Evolutionary conservation across 2,113 vertebrate species (phyloP).

Genomic region (Gorsachius goisagi): DNA sequence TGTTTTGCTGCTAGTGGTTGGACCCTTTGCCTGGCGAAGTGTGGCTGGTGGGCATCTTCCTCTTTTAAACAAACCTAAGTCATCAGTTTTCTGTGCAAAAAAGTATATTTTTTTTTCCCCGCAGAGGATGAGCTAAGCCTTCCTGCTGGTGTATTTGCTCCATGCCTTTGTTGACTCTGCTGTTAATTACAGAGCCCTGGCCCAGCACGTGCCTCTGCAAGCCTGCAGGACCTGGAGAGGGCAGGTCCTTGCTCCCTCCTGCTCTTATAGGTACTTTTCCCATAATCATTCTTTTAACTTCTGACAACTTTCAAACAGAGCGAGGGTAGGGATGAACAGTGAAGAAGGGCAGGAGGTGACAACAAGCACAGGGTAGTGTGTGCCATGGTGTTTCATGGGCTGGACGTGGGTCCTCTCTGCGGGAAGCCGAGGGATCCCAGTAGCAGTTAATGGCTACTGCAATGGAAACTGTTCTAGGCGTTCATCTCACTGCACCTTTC

Average conservation of each 20-base stretch:
- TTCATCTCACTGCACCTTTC: fast-evolving
- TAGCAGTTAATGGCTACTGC: not conserved
- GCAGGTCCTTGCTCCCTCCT: not conserved
- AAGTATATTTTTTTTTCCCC: not conserved
- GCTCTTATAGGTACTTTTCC: too few species aligned
- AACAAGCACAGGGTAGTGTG: fast-evolving
- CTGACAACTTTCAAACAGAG: not conserved
- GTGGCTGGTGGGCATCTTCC: not conserved
- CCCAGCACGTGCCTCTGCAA: not conserved
- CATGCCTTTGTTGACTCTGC: not conserved
- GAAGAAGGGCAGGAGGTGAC: not conserved
- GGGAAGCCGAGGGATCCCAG: not conserved
- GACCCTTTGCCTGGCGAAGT: not conserved
- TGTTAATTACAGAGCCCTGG: not conserved
- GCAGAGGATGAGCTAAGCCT: not conserved
- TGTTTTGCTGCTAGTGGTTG: not conserved
- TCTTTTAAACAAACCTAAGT: not conserved
- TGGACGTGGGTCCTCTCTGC: not conserved
- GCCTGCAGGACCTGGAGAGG: not conserved
- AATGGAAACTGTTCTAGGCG: not conserved
- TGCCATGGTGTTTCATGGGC: too few species aligned
- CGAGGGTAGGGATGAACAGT: too few species aligned
- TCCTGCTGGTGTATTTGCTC: not conserved
- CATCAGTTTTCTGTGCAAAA: not conserved
- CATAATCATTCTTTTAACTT: not conserved